Conservation (phyloP, 2,797 vertebrate species). For the Microctenopoma steveboyesi region DNA sequence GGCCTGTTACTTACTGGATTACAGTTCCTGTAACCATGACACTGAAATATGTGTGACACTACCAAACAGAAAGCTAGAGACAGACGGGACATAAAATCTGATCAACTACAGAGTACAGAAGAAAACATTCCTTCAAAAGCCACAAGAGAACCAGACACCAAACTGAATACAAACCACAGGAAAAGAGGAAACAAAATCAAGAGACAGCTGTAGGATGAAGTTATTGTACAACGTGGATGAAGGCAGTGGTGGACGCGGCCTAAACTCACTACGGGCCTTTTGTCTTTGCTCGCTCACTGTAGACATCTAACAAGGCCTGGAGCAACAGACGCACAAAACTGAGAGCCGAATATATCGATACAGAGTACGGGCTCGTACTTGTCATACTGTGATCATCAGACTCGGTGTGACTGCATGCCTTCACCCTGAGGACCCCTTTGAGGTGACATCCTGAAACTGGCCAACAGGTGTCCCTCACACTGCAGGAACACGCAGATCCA, state of each 20-base stretch:
- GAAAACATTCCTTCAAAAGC: background rate
- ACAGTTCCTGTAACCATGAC: too few relatives aligned
- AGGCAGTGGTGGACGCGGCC: background rate
- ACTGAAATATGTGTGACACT: background rate
- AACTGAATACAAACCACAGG: background rate
- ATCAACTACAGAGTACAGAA: background rate
- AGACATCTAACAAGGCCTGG: constrained; percentile 42
- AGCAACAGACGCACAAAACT: constrained; percentile 15
- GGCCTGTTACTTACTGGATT: too few relatives aligned
- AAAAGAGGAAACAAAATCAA: background rate
- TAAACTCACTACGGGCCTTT: constrained; percentile 42
- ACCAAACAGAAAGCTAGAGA: background rate
- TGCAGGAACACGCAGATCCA: background rate
- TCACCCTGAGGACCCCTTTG: background rate
- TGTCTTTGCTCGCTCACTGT: constrained; percentile 53
- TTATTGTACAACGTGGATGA: background rate
- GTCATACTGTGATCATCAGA: background rate
- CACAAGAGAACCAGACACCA: background rate
- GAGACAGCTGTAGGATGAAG: background rate
- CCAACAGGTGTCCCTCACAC: constrained; percentile 60
- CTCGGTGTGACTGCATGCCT: background rate
- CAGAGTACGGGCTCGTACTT: background rate
- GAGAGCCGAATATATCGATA: background rate
- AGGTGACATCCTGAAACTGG: constrained; percentile 3
- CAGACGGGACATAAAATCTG: background rate